Evolutionary conservation across 2,888 invertebrate genomes (phyloP).

Genomic region (Cerceris ruficornis): DNA sequence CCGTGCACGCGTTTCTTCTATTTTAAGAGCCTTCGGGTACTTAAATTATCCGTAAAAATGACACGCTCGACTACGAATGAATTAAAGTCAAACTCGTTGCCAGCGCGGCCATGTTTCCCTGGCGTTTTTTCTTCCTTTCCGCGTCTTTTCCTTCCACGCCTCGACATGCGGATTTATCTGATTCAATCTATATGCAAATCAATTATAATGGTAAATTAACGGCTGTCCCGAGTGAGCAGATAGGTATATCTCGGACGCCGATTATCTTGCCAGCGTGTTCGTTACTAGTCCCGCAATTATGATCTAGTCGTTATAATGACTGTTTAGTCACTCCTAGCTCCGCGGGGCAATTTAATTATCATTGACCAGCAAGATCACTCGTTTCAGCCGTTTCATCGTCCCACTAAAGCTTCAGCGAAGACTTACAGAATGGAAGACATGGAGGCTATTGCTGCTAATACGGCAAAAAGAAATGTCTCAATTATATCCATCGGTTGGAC

Average conservation of each 20-base stretch:
- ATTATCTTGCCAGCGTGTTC: constrained; percentile 72
- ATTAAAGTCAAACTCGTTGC: background rate
- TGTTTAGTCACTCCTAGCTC: constrained; percentile 75
- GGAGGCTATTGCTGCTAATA: constrained; percentile 39
- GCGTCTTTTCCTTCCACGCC: background rate
- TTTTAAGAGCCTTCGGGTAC: background rate
- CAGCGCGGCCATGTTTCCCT: constrained; percentile 19
- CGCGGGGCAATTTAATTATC: constrained; percentile 77
- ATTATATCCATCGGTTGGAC: background rate
- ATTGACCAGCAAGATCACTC: constrained; percentile 62
- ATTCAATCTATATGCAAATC: constrained; percentile 79
- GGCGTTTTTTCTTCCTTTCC: constrained; percentile 1
- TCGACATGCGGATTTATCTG: constrained; percentile 70
- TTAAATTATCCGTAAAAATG: background rate
- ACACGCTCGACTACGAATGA: background rate
- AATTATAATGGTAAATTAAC: constrained; percentile 79
- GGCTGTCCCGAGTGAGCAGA: constrained; percentile 61
- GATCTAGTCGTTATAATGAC: constrained; percentile 77
- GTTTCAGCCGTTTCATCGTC: constrained; percentile 23
- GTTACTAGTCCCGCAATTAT: constrained; percentile 75
- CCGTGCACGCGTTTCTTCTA: background rate
- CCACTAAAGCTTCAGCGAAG: constrained; percentile 20
- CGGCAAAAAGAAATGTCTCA: constrained; percentile 9
- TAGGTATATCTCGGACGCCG: constrained; percentile 59
- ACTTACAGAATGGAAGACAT: constrained; percentile 18